Conservation (phyloP, 2,113 vertebrate species). For the Caranx ignobilis region DNA sequence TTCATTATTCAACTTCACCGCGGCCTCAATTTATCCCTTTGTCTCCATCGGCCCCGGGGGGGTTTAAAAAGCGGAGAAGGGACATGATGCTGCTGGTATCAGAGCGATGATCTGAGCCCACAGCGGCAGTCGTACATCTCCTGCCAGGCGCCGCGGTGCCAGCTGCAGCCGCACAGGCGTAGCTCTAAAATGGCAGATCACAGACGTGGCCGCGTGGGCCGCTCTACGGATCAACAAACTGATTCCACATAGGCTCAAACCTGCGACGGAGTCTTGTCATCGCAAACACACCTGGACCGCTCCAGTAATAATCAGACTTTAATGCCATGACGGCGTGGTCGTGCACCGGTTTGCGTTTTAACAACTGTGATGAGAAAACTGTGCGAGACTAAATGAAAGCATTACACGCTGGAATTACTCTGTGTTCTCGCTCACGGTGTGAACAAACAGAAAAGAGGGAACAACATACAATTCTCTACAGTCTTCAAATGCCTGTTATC, state of each 20-base stretch:
- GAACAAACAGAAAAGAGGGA: background rate
- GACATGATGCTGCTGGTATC: slow-evolving; percentile 7
- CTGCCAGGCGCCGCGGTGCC: slow-evolving; percentile 28
- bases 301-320: background rate
- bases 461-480: background rate
- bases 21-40: slow-evolving; percentile 41
- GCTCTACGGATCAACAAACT: slow-evolving; percentile 4
- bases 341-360: background rate
- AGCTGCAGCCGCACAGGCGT: slow-evolving; percentile 12
- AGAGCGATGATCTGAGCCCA: slow-evolving; percentile 21
- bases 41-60: slow-evolving; percentile 5
- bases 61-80: background rate
- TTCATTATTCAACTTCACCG: slow-evolving; percentile 35
- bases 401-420: background rate
- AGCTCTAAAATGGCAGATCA: slow-evolving; percentile 44
- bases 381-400: background rate
- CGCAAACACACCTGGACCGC: background rate
- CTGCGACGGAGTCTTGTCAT: background rate
- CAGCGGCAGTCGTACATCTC: slow-evolving; percentile 21
- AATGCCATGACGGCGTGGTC: background rate
- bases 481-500: background rate
- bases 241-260: slow-evolving; percentile 11
- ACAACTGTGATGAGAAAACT: background rate
- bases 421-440: background rate
- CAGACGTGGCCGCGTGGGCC: background rate